Evolutionary conservation across 23 tunicate species (phyloP), one percentile per base, ranked within the genome.

Genomic region (Trididemnum miniatum): DNA sequence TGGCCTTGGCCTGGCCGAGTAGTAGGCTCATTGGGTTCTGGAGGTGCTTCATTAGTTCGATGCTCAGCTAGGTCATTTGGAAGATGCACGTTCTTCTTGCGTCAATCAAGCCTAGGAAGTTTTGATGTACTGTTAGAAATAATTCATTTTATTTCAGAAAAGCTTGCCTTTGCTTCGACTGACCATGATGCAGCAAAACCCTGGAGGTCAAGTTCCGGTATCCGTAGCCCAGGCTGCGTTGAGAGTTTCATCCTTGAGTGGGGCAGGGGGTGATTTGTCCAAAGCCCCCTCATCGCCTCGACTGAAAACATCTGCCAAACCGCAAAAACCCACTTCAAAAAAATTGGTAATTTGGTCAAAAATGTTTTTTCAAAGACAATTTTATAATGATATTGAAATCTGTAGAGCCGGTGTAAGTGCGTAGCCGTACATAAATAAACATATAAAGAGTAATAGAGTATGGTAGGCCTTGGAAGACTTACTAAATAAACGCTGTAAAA

Each of bases 111-210:
- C 57, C 12, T 49, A 18, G 57, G 57, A 49, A 49, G 57, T 49
- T 12, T 49, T 49, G 57, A 12, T 49, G 57, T 49, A 49, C 57
- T 49, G 18, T 49, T n/a, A n/a, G n/a, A n/a, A n/a, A n/a, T n/a
- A n/a, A n/a, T n/a, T n/a, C n/a, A 50, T 51, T 49, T 35, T 51
- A 51, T 75, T 80, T 12, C 83, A 93, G 98, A 80, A 81, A 81
- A 88, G 94, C 50, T 77, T 93, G 33, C 98, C 98, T 23, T 69
- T 93, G 33, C 77, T 93, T 7, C 83, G 98, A 12, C 67, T 93
- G 7, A 88, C 93, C 1, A 93, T 93, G 98, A 80, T 88, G 84
- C 98, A 93, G 35, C 98, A 93, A 71, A 81, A 65, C 32, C 82
- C 84, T 25, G 33, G 88, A 85, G 59, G 92, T 86, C 39, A 64